Percentiles rank a stretch among this genome's conserved stretches.
These are phyloP conservation scores for Anorthoa munda DNA, from an alignment of 2,888 invertebrate genomes.

Conservation along the genomic window DNA sequence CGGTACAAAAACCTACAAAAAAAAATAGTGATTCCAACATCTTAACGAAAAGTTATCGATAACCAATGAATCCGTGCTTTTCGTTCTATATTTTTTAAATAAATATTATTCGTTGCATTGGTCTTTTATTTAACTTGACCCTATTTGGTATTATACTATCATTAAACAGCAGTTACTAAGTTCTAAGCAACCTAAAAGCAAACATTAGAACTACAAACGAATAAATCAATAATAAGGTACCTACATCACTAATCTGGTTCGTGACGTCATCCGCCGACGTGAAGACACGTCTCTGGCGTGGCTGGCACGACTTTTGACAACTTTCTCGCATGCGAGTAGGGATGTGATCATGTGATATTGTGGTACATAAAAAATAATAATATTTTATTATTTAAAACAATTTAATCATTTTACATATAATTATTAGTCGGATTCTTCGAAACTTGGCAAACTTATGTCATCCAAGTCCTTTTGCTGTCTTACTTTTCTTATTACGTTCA, in stretches of 20 bases:
- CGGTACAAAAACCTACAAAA: too few relatives aligned
- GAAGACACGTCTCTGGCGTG: neutral
- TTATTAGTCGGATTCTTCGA: conserved; percentile 9
- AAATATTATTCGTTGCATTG: conserved; percentile 19
- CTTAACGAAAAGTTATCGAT: conserved; percentile 16
- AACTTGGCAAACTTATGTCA: conserved; percentile 13
- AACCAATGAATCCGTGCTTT: conserved; percentile 30
- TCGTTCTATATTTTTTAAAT: conserved; percentile 27
- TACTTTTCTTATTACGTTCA: conserved; percentile 39
- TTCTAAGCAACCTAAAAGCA: neutral
- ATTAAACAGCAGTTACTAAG: neutral
- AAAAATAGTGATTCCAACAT: too few relatives aligned
- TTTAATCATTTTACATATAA: conserved; percentile 9
- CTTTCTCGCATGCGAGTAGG: too few relatives aligned
- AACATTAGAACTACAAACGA: neutral
- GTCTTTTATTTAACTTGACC: neutral
- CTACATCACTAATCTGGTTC: neutral
- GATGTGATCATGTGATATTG: neutral
- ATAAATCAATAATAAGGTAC: neutral
- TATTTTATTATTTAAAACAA: neutral
- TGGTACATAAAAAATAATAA: neutral
- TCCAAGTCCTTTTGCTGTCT: conserved; percentile 21
- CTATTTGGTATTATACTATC: neutral
- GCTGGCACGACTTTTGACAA: neutral
- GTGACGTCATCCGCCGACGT: neutral